Evolutionary conservation across 2,797 vertebrate genomes (phyloP), one percentile per base, ranked within the genome.

Genomic region (Acipenser oxyrinchus): DNA sequence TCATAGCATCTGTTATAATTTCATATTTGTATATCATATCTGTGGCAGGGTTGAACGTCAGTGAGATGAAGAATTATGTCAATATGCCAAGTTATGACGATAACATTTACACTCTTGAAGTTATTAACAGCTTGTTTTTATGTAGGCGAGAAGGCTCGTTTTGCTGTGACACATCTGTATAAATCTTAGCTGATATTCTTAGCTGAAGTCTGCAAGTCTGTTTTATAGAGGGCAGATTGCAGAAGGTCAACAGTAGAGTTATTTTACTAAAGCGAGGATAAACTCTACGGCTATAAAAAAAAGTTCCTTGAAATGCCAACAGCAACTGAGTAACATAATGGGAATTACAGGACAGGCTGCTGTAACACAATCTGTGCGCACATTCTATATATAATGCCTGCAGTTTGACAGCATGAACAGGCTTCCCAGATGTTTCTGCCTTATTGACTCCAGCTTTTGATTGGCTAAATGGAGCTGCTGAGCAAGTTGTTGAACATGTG

Each of bases 391-490:
- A 58, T 58, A 58, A 58, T 58, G 55, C 13, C 15, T 11, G 7
- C n/a, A n/a, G 49, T 51, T 37, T 37, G 37, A 37, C 37, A 37
- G 37, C 37, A 61, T 8, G 13, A 63, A 70, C 66, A 48, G 48
- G 37, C 51, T 65, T 48, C 75, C 78, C 72, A 80, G 73, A 68
- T 77, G 69, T 73, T 68, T 78, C 70, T 73, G 68, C 74, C 94
- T 93, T 88, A 97, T 95, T 71, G 80, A 79, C 83, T 95, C 91
- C 68, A 87, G 79, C 70, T 86, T 91, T 74, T 93, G 91, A 84
- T 93, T 94, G 77, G 87, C 71, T 62, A 70, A 50, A 75, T 89
- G 90, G 70, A 96, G 87, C 73, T 93, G 86, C 62, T 79, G 84
- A 73, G 79, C 79, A 70, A 92, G 80, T 55, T 92, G 90, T 70